These are phyloP conservation scores for Empidonax alnorum DNA, from an alignment of 2,113 vertebrate genomes.

Conservation along the genomic window DNA sequence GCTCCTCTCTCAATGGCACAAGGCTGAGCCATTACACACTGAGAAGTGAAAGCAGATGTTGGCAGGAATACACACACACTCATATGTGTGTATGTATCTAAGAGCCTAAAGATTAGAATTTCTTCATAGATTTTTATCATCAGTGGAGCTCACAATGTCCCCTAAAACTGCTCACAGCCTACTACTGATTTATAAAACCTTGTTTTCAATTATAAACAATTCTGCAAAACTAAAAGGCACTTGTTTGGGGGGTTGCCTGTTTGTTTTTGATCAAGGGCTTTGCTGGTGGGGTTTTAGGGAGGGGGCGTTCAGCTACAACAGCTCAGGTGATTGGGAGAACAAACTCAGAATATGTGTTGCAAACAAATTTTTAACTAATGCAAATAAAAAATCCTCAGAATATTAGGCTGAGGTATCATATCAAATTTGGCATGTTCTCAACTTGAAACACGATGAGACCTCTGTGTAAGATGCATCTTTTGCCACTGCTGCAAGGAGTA, in stretches of 20 bases:
- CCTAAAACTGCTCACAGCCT: not conserved
- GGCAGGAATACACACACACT: not conserved
- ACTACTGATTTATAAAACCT: not conserved
- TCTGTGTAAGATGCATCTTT: not conserved
- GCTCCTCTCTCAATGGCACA: not conserved
- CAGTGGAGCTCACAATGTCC: not conserved
- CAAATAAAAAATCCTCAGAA: not conserved
- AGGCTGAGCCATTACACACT: not conserved
- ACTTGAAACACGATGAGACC: fast-evolving
- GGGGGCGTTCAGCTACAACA: not conserved
- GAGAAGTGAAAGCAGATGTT: conserved; percentile 17
- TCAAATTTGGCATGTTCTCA: not conserved
- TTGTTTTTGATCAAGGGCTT: not conserved
- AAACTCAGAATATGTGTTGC: not conserved
- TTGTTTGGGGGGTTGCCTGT: not conserved
- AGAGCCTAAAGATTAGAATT: not conserved
- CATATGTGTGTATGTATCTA: fast-evolving
- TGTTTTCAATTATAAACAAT: not conserved
- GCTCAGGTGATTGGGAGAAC: not conserved
- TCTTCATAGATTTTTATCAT: not conserved
- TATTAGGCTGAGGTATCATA: not conserved
- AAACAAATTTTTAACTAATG: not conserved
- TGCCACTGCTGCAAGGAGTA: not conserved
- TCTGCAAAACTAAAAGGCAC: not conserved
- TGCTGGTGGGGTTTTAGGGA: not conserved